Evolutionary conservation across 2,888 invertebrate species (phyloP), one percentile per base, ranked within the genome.

Genomic region (Tribolium freemani): DNA sequence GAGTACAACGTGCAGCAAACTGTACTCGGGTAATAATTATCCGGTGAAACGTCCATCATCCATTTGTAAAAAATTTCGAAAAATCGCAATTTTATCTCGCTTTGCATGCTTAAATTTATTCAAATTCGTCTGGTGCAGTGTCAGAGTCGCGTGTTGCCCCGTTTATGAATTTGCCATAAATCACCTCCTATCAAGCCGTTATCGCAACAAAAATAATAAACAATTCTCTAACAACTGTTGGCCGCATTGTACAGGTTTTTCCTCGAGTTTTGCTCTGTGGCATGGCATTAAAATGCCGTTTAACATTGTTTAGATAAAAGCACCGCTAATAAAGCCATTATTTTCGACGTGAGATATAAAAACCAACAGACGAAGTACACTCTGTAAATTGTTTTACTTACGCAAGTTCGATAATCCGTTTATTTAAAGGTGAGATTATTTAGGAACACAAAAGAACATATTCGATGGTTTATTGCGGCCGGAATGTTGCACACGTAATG

Each of bases 271-370:
- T 11, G 69, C 61, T 48, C 60, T 53, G 46, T 69, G 54, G 61
- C 69, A 61, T 69, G 61, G 60, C 53, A 60, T 69, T 71, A 71
- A 71, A 71, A 71, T 66, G 57, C 64, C 71, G 66, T 71, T 70
- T 71, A 64, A 57, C 71, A 64, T 64, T 64, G 71, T 71, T 71
- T 31, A 64, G 71, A 71, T 71, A 71, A 71, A 61, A 31, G 38
- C 20, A 26, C 51, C 70, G 56, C 71, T 71, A 71, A 71, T 71
- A 71, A 71, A 71, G 71, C 31, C 51, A 66, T 71, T 71, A 71
- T 64, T 66, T 53, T 69, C 54, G 56, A 46, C 46, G 30, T 44
- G 13, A 6, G 26, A 8, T 5, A 56, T 30, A 60, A 60, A 60
- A 60, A 60, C 58, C 10, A 46, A 45, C 50, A 50, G 11, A 13